A percentile compares a stretch with the other conserved stretches of the same genome.
Evolutionary conservation across 2,888 invertebrate species (phyloP).

Genomic region (Eilema caniola): DNA sequence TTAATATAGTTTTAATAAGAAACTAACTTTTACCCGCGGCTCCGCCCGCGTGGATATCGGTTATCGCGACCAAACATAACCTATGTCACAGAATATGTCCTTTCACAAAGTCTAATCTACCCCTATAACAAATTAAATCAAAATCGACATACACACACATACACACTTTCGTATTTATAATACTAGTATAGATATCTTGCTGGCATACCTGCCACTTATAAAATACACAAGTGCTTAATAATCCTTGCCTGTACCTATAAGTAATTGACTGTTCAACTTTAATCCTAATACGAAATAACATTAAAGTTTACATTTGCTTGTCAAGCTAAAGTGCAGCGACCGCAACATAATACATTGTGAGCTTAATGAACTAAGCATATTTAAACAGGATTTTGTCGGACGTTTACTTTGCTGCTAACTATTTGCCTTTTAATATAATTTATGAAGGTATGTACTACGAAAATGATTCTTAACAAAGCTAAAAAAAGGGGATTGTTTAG

Average conservation of each 20-base stretch:
- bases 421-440: not conserved
- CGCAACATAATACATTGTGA: not conserved
- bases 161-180: too few species aligned
- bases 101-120: too few species aligned
- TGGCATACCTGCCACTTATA: too few species aligned
- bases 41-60: too few species aligned
- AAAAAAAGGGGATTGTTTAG: not conserved
- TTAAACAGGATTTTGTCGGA: constrained; percentile 5
- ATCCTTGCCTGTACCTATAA: not conserved
- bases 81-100: too few species aligned
- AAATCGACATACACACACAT: too few species aligned
- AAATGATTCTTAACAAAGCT: not conserved
- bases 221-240: not conserved
- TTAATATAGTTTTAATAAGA: too few species aligned
- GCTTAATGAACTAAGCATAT: not conserved
- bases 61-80: too few species aligned
- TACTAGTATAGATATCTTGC: too few species aligned
- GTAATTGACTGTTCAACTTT: not conserved
- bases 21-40: too few species aligned
- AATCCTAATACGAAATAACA: not conserved
- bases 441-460: not conserved
- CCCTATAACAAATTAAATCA: too few species aligned
- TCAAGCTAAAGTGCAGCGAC: not conserved
- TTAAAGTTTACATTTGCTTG: constrained; percentile 8
- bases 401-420: constrained; percentile 2